Conservation (phyloP, 35 echinoderm and acorn worm species). For the Hemicentrotus pulcherrimus region DNA sequence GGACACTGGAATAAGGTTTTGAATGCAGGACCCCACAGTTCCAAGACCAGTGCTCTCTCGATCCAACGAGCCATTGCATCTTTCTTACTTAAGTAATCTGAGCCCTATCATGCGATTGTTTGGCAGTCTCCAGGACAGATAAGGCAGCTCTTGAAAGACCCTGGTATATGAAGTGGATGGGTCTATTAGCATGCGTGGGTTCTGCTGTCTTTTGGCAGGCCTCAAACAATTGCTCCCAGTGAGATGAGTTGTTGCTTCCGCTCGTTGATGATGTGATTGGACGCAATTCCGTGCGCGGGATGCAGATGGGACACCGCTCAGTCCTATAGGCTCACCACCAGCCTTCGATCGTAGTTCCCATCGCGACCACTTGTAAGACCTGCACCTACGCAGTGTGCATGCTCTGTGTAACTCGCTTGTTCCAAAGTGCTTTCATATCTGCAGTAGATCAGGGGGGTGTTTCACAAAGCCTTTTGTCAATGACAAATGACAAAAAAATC, state of each 20-base stretch:
- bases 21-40: neutral
- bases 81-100: neutral
- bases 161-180: neutral
- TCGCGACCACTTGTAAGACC: neutral
- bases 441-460: neutral
- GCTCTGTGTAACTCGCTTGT: neutral
- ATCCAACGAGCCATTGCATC: neutral
- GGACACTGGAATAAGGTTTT: too few species aligned
- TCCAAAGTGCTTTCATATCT: neutral
- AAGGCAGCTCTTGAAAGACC: neutral
- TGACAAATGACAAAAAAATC: too few species aligned
- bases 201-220: neutral
- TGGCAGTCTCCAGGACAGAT: neutral
- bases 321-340: neutral
- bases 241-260: slow-evolving; percentile 16
- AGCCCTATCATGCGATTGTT: neutral
- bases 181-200: slow-evolving; percentile 9
- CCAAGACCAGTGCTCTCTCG: neutral
- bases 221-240: slow-evolving; percentile 6
- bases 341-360: neutral
- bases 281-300: neutral
- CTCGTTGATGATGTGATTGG: neutral
- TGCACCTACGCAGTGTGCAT: too few species aligned
- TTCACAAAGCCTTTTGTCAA: too few species aligned
- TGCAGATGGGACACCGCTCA: neutral